Percentiles rank a stretch among this genome's conserved stretches.
Conservation (phyloP, 2,797 vertebrate genomes). For the Gymnopithys bicolor region DNA sequence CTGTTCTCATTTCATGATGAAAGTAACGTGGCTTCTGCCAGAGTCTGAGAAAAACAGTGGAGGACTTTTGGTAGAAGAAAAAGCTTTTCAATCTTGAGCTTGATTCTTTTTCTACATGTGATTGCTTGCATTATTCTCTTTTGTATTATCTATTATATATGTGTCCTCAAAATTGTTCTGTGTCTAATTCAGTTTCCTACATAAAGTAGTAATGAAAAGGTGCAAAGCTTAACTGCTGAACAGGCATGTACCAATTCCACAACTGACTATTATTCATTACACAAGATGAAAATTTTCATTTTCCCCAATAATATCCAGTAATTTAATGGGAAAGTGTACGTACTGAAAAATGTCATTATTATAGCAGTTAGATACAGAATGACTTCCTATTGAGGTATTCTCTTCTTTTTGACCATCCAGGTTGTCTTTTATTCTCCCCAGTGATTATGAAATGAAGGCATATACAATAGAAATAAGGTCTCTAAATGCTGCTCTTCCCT, state of each 20-base stretch:
- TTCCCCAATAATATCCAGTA: background rate
- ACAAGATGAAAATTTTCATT: background rate
- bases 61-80: background rate
- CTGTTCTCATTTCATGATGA: background rate
- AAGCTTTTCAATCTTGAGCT: background rate
- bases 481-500: background rate
- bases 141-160: background rate
- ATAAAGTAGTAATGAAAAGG: background rate
- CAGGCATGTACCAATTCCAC: background rate
- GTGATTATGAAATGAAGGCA: background rate
- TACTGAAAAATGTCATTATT: background rate
- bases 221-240: background rate
- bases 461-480: background rate
- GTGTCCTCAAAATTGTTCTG: background rate
- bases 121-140: background rate
- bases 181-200: background rate
- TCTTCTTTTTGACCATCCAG: background rate
- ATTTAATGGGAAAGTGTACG: background rate
- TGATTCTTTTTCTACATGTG: background rate
- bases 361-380: background rate
- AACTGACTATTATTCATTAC: background rate
- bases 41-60: background rate
- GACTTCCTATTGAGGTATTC: background rate
- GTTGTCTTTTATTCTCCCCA: background rate
- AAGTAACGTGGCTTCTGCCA: background rate